Evolutionary conservation across 2,888 invertebrate genomes (phyloP), one percentile per base, ranked within the genome.

Genomic region (Melipona beecheii): DNA sequence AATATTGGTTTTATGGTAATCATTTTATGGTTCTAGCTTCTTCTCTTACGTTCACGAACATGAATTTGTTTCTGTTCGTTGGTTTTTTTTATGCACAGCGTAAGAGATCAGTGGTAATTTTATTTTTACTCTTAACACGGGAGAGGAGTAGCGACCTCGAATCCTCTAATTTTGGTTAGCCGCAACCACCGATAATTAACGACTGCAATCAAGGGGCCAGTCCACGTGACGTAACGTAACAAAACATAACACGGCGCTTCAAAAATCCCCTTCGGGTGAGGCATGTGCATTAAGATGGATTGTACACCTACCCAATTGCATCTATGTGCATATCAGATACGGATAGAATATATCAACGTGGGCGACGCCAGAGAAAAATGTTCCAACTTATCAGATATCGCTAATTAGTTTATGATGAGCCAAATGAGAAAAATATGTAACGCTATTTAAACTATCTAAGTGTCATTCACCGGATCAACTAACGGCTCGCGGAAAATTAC

Each of bases 101-200:
- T n/a, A 62, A 65, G 65, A 31, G 64, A 65, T n/a, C 36, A 17
- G 31, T 69, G 27, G 31, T 72, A 52, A 54, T 78, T 72, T 81
- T 82, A 80, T 87, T 75, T 70, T 77, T 68, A 72, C 43, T 70
- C 62, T 72, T 87, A 81, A 83, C 86, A 76, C 78, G n/a, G 56
- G 75, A 77, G 77, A 83, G 81, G 84, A 87, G 86, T 87, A 83
- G 81, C 85, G 77, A 81, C 27, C 81, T 49, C 81, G 80, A 78
- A 87, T 91, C 91, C 91, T 89, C 83, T 89, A 89, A 90, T 91
- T 89, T 89, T 36, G 73, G 75, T 72, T 24, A 77, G 72, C 86
- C 81, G 86, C 87, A 68, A 83, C 78, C 83, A 86, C 83, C 77
- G 87, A 87, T 85, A 91, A 91, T 91, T 90, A 91, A 89, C 84